These are phyloP conservation scores for Cydia splendana DNA, from an alignment of 1,140 invertebrate genomes.

Conservation along the genomic window DNA sequence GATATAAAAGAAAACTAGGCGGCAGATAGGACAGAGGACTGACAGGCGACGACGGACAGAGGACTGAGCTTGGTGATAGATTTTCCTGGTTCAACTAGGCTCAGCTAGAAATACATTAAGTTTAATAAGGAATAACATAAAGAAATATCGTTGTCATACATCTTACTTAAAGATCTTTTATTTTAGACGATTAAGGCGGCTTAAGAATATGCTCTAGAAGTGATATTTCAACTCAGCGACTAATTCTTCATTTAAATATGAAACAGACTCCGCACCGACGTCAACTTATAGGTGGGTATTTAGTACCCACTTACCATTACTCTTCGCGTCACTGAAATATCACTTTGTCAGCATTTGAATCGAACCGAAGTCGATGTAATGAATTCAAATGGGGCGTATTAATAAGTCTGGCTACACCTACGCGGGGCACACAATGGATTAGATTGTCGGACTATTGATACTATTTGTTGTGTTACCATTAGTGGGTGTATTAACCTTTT, in stretches of 20 bases:
- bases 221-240: background rate
- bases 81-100: no score
- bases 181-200: no score
- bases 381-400: conserved; percentile 49
- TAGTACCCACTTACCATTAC: conserved; percentile 41
- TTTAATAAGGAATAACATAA: no score
- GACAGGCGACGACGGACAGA: no score
- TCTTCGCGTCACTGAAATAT: conserved; percentile 38
- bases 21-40: no score
- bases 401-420: conserved; percentile 44
- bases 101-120: no score
- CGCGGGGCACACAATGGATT: conserved; percentile 30
- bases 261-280: conserved; percentile 3
- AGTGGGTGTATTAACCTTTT: conserved; percentile 27
- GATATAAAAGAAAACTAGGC: no score
- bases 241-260: conserved; percentile 15
- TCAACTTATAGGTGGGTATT: conserved; percentile 27
- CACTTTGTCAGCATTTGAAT: conserved; percentile 37
- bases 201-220: background rate
- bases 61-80: no score
- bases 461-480: conserved; percentile 24
- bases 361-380: conserved; percentile 55
- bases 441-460: conserved; percentile 30
- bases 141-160: no score
- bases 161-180: no score